Base-by-base conservation (phyloP, 2,888 invertebrate species). In the Hofmannophila pseudospretella region DNA sequence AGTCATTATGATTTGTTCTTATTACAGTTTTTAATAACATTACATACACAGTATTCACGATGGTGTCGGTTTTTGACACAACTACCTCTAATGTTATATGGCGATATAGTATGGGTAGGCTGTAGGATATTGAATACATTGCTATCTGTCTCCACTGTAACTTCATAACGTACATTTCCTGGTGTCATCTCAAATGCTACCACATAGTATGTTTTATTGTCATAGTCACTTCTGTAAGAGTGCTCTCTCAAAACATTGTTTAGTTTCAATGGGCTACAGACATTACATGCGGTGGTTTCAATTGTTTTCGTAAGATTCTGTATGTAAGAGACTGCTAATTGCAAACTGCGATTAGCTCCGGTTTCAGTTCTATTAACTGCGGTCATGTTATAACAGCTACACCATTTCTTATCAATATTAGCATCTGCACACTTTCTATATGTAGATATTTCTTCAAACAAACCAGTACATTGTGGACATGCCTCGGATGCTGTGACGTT, bases 361-460 rank as follows among this genome's bases (percentile, higher is more conserved):
- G 56, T 52, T 20, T 88, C 79, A 20, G 67, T 62, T 8, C 50
- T 52, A 41, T 69, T 52, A 32, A 72, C 51, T 5, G 67, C 40
- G 3, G 71, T 58, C 53, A 90, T 89, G 1, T 88, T 85, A 13
- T 89, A 87, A 55, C 94, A 94, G 16, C 91, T 91, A 58, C 94
- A 94, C 93, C 93, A 94, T 53, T 92, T 92, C n/a, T 89, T 87
- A 4, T 77, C 81, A 3, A 94, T 89, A 0, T 89, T 88, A 2
- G 90, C 91, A 28, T 93, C 90, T 7, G 73, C 70, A 54, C 94
- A 95, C 0, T 89, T 90, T 23, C 94, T 80, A 16, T 88, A 75
- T 1, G 71, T 63, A 0, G 89, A 79, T 0, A 91, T 87, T 30
- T 89, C 81, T 26, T 75, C 61, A 36, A 94, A 89, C 26, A 94